These are phyloP conservation scores for Calameuta pallipes DNA, from an alignment of 2,888 invertebrate species.

Conservation along the genomic window DNA sequence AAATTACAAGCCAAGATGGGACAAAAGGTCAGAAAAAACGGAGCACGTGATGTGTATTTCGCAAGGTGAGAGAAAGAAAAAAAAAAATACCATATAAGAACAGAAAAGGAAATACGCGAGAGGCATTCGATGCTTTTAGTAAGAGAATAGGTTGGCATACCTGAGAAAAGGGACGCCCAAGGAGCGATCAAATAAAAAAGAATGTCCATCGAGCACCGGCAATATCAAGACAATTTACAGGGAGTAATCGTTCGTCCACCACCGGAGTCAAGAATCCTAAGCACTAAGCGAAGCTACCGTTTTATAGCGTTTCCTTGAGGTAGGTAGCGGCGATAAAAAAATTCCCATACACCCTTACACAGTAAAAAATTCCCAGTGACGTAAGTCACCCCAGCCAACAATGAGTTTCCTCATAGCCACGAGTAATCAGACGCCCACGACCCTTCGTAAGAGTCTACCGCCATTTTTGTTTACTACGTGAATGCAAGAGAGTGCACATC, in stretches of 20 bases:
- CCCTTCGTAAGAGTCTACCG: not conserved
- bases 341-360: not conserved
- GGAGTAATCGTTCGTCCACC: not conserved
- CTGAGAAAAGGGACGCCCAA: not conserved
- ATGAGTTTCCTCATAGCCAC: not conserved
- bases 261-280: not conserved
- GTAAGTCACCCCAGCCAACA: not conserved
- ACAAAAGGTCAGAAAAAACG: too few relatives aligned
- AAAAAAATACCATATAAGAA: not conserved
- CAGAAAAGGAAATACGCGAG: not conserved
- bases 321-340: not conserved
- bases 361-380: not conserved
- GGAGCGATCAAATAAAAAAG: not conserved
- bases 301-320: not conserved
- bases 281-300: not conserved
- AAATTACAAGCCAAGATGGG: not conserved
- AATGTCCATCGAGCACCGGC: not conserved
- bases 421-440: not conserved
- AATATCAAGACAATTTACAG: not conserved
- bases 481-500: not conserved
- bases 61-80: not conserved
- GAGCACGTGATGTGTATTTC: too few relatives aligned
- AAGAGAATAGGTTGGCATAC: not conserved
- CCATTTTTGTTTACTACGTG: not conserved
- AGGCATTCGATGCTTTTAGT: not conserved